Conservation (phyloP, 2,888 invertebrate species). For the Rotaria macrura region DNA sequence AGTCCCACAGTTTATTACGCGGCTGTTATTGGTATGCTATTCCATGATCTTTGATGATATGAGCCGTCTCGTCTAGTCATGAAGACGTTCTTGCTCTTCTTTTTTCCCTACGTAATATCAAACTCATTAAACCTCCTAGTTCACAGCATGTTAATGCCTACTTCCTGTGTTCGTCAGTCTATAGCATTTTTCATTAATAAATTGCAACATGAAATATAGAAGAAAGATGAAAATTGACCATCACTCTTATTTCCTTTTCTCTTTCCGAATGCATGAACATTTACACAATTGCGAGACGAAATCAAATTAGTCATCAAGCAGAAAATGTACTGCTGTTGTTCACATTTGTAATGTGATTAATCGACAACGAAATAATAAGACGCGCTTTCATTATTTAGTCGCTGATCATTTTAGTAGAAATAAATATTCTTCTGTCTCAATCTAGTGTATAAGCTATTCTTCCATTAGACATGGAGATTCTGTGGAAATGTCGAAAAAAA, state of each 20-base stretch:
- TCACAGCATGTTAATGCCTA: neutral
- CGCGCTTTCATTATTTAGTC: neutral
- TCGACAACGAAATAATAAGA: neutral
- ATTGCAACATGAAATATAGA: neutral
- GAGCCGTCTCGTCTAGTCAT: neutral
- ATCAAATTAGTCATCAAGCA: neutral
- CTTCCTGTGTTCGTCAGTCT: neutral
- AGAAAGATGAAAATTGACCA: neutral
- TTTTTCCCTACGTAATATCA: neutral
- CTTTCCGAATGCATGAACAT: neutral
- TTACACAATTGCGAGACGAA: neutral
- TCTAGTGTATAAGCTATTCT: no score
- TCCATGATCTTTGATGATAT: neutral
- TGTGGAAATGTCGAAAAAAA: neutral
- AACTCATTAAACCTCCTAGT: neutral
- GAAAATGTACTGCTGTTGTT: neutral
- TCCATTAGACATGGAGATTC: no score
- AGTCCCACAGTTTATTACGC: neutral
- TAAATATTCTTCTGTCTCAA: neutral
- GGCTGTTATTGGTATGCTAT: neutral
- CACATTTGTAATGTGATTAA: neutral
- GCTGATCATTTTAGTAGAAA: neutral
- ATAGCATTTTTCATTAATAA: neutral
- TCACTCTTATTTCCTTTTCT: constrained; percentile 12
- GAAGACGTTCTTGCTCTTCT: neutral